These are phyloP conservation scores for Epinephelus cyanopodus DNA, from an alignment of 2,113 vertebrate genomes.

Conservation along the genomic window DNA sequence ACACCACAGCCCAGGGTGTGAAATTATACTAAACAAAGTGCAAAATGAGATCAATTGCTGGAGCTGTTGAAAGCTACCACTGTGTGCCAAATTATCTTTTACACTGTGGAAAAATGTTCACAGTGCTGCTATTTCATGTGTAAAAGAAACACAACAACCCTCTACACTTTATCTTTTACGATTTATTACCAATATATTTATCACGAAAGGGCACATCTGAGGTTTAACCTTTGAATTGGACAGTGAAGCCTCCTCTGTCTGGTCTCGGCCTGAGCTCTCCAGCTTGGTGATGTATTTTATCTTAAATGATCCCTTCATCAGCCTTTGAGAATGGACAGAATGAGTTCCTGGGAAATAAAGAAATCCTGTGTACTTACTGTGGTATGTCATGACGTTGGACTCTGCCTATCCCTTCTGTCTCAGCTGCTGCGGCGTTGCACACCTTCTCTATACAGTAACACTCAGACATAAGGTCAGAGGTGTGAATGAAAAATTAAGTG, in stretches of 20 bases:
- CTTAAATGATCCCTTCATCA: slow-evolving; percentile 42
- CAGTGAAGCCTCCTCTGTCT: slow-evolving; percentile 1
- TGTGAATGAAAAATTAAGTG: slow-evolving; percentile 65
- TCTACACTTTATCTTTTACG: neutral
- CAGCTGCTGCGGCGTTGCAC: slow-evolving; percentile 7
- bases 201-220: slow-evolving; percentile 15
- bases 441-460: slow-evolving; percentile 25
- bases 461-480: slow-evolving; percentile 55
- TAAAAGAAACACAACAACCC: neutral
- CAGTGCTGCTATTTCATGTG: slow-evolving; percentile 6
- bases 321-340: slow-evolving; percentile 55
- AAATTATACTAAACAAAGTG: slow-evolving; percentile 19
- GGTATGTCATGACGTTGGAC: slow-evolving; percentile 62
- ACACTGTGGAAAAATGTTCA: neutral
- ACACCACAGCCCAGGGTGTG: slow-evolving; percentile 24
- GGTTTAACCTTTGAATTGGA: slow-evolving; percentile 38
- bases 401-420: slow-evolving; percentile 38
- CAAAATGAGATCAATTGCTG: slow-evolving; percentile 2
- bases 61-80: slow-evolving; percentile 16
- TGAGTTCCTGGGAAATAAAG: slow-evolving; percentile 52
- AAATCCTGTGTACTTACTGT: slow-evolving; percentile 53
- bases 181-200: slow-evolving; percentile 27
- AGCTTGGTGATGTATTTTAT: slow-evolving; percentile 14
- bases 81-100: slow-evolving; percentile 10
- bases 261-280: neutral